Evolutionary conservation across 1,140 invertebrate species (phyloP).

Genomic region (Harlomillsia oculata): DNA sequence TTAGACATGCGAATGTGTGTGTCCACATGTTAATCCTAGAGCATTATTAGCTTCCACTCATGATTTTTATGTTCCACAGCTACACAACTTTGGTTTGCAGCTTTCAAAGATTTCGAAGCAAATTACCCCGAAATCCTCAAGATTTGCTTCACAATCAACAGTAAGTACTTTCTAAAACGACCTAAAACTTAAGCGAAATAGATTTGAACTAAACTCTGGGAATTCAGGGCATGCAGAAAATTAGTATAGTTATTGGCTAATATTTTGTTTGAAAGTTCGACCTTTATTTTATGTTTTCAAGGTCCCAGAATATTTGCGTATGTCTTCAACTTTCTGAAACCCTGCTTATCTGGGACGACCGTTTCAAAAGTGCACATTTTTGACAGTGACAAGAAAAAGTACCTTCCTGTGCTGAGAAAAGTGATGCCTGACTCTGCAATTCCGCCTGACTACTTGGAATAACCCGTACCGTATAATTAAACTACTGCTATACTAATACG

Average conservation of each 20-base stretch:
- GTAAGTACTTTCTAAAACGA: background rate
- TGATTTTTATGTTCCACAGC: constrained; percentile 3
- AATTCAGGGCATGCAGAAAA: background rate
- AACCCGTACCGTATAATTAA: too few species aligned
- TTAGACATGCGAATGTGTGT: background rate
- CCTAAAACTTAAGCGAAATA: too few species aligned
- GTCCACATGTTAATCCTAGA: background rate
- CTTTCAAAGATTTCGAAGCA: constrained; percentile 2
- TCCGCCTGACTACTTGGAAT: background rate
- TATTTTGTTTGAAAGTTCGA: background rate
- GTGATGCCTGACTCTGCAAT: constrained; percentile 1
- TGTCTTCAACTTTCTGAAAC: constrained; percentile 15
- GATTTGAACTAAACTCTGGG: too few species aligned
- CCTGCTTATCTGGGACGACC: constrained; percentile 2
- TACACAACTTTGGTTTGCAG: background rate
- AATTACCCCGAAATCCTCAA: constrained; percentile 20
- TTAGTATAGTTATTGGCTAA: background rate
- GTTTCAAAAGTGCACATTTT: constrained; percentile 15
- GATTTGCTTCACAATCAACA: constrained; percentile 11
- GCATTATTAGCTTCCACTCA: too few species aligned
- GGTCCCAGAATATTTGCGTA: constrained; percentile 16
- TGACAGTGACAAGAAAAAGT: constrained; percentile 9
- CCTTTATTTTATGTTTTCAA: background rate
- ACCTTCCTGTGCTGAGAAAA: background rate
- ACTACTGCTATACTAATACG: too few species aligned